phyloP scores from a whole-genome alignment of 2,888 invertebrate species.

The Leptinotarsa tumamoca region DNA sequence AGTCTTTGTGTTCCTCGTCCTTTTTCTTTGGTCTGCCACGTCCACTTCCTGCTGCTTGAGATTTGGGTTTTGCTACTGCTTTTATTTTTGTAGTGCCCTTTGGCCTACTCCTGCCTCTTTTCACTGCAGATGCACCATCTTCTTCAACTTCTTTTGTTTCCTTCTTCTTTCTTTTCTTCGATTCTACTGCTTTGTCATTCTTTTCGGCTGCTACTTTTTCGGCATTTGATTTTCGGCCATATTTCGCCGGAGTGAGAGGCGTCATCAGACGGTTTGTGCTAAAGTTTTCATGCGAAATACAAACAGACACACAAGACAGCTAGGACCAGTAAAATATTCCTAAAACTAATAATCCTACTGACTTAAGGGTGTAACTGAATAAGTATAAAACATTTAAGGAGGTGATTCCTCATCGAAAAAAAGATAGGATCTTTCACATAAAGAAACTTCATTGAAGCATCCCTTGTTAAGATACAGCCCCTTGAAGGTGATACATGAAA shows the following conservation, averaged over 20 bases:
- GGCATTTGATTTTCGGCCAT: slow-evolving; percentile 65
- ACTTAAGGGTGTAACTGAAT: too few species aligned
- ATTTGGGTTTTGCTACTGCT: slow-evolving; percentile 60
- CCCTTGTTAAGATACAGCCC: too few species aligned
- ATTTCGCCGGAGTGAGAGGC: slow-evolving; percentile 60
- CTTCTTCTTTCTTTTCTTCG: slow-evolving; percentile 41
- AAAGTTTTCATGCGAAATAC: slow-evolving; percentile 2
- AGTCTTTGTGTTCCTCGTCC: too few species aligned
- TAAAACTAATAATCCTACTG: too few species aligned
- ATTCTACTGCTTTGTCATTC: slow-evolving; percentile 17
- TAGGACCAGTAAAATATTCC: too few species aligned
- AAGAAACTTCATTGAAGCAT: too few species aligned
- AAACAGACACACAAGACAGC: too few species aligned
- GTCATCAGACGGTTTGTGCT: slow-evolving; percentile 63
- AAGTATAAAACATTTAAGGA: too few species aligned
- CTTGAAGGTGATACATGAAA: too few species aligned
- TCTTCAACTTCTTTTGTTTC: slow-evolving; percentile 54
- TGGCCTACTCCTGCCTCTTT: slow-evolving; percentile 70
- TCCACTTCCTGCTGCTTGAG: slow-evolving; percentile 49
- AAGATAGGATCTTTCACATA: too few species aligned
- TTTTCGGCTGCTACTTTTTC: slow-evolving; percentile 44
- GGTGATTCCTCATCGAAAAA: too few species aligned
- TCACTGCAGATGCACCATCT: slow-evolving; percentile 62
- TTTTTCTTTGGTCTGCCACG: too few species aligned
- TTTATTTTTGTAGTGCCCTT: slow-evolving; percentile 64